Percentiles rank a stretch among this genome's conserved stretches.
phyloP scores from a whole-genome alignment of 1,140 invertebrate genomes.

The Lasaia peninsularis region DNA sequence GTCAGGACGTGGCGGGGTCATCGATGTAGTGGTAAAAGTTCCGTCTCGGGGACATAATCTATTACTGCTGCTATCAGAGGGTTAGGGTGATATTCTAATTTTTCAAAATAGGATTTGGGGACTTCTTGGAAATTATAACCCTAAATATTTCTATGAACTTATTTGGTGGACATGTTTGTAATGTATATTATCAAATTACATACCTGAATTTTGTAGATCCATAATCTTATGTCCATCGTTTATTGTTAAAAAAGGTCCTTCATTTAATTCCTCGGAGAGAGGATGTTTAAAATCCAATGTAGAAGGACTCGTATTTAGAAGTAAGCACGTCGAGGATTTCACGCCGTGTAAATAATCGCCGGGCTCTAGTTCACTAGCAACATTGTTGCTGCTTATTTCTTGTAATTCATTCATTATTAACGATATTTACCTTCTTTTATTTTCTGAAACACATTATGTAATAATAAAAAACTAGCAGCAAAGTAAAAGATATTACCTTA shows the following conservation, averaged over 20 bases:
- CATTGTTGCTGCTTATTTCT: constrained; percentile 42
- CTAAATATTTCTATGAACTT: too few relatives aligned
- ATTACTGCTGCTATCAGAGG: too few relatives aligned
- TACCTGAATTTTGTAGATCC: constrained; percentile 46
- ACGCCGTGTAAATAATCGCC: constrained; percentile 64
- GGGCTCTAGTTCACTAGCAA: constrained; percentile 41
- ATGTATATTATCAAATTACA: background rate
- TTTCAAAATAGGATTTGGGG: too few relatives aligned
- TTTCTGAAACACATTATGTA: too few relatives aligned
- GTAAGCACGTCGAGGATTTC: constrained; percentile 62
- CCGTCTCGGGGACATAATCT: too few relatives aligned
- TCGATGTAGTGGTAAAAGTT: too few relatives aligned
- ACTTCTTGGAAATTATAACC: too few relatives aligned
- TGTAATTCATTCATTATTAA: constrained; percentile 50
- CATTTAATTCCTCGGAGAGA: constrained; percentile 59
- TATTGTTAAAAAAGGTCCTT: constrained; percentile 47
- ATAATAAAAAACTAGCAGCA: too few relatives aligned
- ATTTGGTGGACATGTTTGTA: too few relatives aligned
- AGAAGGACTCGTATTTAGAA: constrained; percentile 57
- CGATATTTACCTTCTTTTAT: background rate
- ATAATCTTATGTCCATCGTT: constrained; percentile 46
- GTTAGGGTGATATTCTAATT: too few relatives aligned
- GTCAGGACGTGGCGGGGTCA: too few relatives aligned
- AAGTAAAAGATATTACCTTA: too few relatives aligned
- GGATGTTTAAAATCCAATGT: constrained; percentile 65